Base-by-base conservation (phyloP, 2,797 vertebrate species). In the Tokudaia muenninki region DNA sequence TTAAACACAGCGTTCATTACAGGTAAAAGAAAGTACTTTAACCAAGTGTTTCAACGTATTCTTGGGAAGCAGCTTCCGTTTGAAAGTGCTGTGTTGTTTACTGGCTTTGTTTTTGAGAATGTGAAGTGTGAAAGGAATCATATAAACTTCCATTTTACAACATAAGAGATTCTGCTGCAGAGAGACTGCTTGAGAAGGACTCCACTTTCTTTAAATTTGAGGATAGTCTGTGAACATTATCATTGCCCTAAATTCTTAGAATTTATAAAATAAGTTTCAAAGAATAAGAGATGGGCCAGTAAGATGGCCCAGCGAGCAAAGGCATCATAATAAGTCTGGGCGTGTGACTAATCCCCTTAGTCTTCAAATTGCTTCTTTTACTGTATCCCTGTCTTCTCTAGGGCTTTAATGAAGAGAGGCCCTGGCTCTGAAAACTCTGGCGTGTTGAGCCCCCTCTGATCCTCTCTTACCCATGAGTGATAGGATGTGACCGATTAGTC, bases 71-170 rank as follows among this genome's bases (percentile, higher is more conserved):
- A 90, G 21, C 87, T 93, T 92, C 52, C 26, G 47, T 78, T 90
- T 59, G 41, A 67, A 92, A 94, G 55, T 79, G 29, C 75, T 80
- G 8, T 81, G 1, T 84, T 34, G 34, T 29, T 91, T 86, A 47
- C 6, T 63, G 24, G 47, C 61, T 82, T 96, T 88, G 92, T 61
- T 52, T n/a, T 3, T 94, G 11, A 88, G 65, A 24, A 59, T 55
- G 7, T 13, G 44, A 82, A 87, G 26, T 92, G 59, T 41, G 14
- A 16, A 87, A 72, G 21, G 29, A 90, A 24, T 61, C 79, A 26
- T 50, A 89, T 44, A 65, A 90, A 92, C 72, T 67, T 78, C 11
- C 6, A 31, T 91, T 96, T 93, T 89, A 72, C 92, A 52, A 67
- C 26, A 63, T 44, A 94, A 57, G 90, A 96, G 67, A 87, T 34